A percentile compares a stretch with the other conserved stretches of the same genome.
phyloP scores from a whole-genome alignment of 2,797 vertebrate genomes.

The Chaetophractus vellerosus region DNA sequence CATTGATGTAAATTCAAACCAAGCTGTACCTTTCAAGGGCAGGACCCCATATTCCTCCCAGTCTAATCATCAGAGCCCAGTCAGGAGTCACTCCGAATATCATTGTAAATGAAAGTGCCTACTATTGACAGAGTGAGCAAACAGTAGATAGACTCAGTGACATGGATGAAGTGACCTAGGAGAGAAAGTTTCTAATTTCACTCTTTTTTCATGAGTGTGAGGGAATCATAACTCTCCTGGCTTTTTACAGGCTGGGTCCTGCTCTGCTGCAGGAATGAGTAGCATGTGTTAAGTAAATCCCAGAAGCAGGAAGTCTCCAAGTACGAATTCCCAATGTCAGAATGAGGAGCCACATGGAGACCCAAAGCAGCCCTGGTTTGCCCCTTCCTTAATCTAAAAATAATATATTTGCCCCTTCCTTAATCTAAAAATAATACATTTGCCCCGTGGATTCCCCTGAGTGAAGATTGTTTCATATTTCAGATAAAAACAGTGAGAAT shows the following conservation, averaged over 20 bases:
- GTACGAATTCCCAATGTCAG: not conserved
- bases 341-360: not conserved
- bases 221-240: not conserved
- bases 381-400: conserved; percentile 38
- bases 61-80: conserved; percentile 78
- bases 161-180: conserved; percentile 40
- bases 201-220: conserved; percentile 63
- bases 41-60: conserved; percentile 76
- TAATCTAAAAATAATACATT: conserved; percentile 57
- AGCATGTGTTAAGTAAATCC: not conserved
- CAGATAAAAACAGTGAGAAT: conserved; percentile 21
- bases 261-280: conserved; percentile 50
- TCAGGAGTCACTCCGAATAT: conserved; percentile 83
- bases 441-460: conserved; percentile 46
- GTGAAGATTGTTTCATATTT: conserved; percentile 67
- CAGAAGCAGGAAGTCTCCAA: conserved; percentile 49
- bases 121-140: conserved; percentile 66
- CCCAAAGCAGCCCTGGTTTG: conserved; percentile 44
- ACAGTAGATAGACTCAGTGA: conserved; percentile 58
- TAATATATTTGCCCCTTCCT: conserved; percentile 59
- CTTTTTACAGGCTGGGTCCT: conserved; percentile 35
- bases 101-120: conserved; percentile 80
- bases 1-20: conserved; percentile 73
- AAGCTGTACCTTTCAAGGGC: conserved; percentile 74
- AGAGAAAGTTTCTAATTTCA: conserved; percentile 68